Percentiles rank a stretch among this genome's conserved stretches.
These are phyloP conservation scores for Lasaia peninsularis DNA, from an alignment of 1,140 invertebrate genomes.

Conservation along the genomic window DNA sequence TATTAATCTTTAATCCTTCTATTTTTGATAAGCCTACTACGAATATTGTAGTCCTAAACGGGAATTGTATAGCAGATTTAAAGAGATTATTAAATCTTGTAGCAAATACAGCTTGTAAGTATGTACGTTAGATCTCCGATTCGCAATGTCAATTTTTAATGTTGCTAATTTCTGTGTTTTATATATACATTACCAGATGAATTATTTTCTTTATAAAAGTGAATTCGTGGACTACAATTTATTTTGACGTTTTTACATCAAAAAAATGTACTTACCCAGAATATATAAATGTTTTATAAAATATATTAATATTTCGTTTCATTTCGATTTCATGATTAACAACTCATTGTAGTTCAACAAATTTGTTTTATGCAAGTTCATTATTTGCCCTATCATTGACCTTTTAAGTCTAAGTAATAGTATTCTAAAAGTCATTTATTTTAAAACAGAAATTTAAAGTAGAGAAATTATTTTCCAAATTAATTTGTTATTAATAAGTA, in stretches of 20 bases:
- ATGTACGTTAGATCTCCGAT: conserved; percentile 35
- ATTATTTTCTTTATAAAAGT: not conserved
- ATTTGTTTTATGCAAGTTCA: too few species aligned
- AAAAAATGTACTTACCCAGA: not conserved
- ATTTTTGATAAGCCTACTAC: conserved; percentile 75
- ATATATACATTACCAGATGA: not conserved
- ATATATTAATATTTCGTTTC: not conserved
- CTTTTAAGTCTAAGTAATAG: too few species aligned
- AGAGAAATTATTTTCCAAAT: not conserved
- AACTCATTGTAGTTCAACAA: too few species aligned
- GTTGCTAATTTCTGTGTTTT: not conserved
- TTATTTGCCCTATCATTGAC: too few species aligned
- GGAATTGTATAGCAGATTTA: conserved; percentile 65
- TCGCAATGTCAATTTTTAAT: conserved; percentile 46
- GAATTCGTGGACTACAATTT: too few species aligned
- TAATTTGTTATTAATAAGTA: not conserved
- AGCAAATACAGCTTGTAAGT: conserved; percentile 26
- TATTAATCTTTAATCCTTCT: conserved; percentile 72
- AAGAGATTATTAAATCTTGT: conserved; percentile 27
- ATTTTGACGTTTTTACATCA: not conserved
- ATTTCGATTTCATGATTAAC: not conserved
- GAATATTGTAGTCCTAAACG: conserved; percentile 61
- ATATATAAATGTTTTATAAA: not conserved
- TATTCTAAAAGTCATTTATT: too few species aligned
- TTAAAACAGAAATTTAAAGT: not conserved